Evolutionary conservation across 2,888 invertebrate species (phyloP), one percentile per base, ranked within the genome.

Genomic region (Caenorhabditis sinica): DNA sequence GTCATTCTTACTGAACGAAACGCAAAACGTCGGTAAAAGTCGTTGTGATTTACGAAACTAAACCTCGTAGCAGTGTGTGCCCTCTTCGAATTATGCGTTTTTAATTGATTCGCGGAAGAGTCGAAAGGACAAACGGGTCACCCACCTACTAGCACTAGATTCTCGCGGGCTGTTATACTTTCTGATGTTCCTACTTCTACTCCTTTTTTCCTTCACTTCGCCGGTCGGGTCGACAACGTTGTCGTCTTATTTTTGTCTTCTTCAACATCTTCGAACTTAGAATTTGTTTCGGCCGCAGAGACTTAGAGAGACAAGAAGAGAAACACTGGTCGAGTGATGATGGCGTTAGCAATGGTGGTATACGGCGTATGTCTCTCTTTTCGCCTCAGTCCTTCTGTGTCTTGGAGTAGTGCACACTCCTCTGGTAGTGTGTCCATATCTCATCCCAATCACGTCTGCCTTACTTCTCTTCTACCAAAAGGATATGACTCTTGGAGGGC

Each of bases 111-210:
- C 76, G 76, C 36, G 74, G 36, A 69, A 69, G 68, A 69, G 68
- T 69, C 61, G 69, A 61, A 77, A 77, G 61, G 77, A 69, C 77
- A 77, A 69, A 56, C 68, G 69, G 77, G 77, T 69, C 77, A 77
- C 68, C 49, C 45, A 17, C 28, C 45, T 45, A 56, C 66, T 66
- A 68, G 20, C 36, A 40, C 25, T 53, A 40, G 36, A 20, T 49
- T 75, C 49, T 63, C 28, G 33, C 77, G 20, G 69, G 43, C 72
- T 77, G 43, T 71, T 65, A 40, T 61, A 69, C 68, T 40, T 76
- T 76, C 43, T 40, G 75, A 63, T 75, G 65, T 75, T 75, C 75
- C 65, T 75, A 20, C 56, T 56, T 23, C 33, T 45, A 30, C 25
- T 25, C 28, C 51, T 56, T 66, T 45, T 49, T 51, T 61, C 17